These are phyloP conservation scores for Deilephila elpenor DNA, from an alignment of 2,888 invertebrate genomes.

Conservation along the genomic window DNA sequence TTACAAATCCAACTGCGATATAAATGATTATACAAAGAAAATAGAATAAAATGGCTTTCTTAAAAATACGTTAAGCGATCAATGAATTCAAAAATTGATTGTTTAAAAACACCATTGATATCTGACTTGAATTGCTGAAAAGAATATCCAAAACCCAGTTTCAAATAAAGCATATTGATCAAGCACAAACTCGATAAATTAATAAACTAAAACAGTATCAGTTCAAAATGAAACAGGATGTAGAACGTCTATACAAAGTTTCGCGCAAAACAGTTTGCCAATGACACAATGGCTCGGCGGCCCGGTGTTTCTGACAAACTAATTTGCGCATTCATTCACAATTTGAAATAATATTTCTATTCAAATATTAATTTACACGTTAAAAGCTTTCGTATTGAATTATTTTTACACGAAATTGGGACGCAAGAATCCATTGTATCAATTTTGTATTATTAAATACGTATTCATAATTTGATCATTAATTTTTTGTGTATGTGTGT, in stretches of 20 bases:
- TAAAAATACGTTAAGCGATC: too few species aligned
- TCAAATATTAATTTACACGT: constrained; percentile 4
- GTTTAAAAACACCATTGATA: too few species aligned
- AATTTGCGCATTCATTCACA: constrained; percentile 45
- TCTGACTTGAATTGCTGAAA: too few species aligned
- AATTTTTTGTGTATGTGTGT: too few species aligned
- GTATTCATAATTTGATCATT: too few species aligned
- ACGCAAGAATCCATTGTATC: neutral
- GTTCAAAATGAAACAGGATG: neutral
- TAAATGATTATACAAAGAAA: too few species aligned
- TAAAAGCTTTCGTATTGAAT: neutral
- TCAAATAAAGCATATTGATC: neutral
- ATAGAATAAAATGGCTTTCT: too few species aligned
- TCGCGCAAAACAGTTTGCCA: constrained; percentile 38
- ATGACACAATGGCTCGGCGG: constrained; percentile 52
- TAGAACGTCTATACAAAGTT: neutral
- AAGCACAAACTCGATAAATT: neutral
- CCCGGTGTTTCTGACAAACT: constrained; percentile 48
- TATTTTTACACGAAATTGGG: neutral
- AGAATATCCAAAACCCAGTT: too few species aligned
- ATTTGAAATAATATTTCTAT: constrained; percentile 5
- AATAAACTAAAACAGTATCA: neutral
- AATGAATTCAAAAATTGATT: too few species aligned
- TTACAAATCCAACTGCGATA: too few species aligned
- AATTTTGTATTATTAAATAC: neutral